These are phyloP conservation scores for Ursus arctos DNA, from an alignment of 2,113 vertebrate species.

Conservation along the genomic window DNA sequence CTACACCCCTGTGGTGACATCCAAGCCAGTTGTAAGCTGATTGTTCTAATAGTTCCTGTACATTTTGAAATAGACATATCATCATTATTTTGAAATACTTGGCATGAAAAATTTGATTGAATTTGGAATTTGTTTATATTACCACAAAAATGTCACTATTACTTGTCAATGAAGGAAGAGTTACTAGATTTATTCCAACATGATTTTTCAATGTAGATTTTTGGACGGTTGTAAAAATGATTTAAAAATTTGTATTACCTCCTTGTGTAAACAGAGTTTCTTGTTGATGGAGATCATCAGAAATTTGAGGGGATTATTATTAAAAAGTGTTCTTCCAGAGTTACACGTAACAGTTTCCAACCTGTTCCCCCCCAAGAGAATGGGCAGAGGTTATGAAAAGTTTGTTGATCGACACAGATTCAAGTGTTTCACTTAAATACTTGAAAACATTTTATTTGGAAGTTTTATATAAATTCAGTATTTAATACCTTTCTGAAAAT, in stretches of 20 bases:
- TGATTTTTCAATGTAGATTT: conserved; percentile 44
- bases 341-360: neutral
- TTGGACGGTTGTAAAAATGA: neutral
- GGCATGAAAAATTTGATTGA: conserved; percentile 32
- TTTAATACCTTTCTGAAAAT: conserved; percentile 25
- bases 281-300: neutral
- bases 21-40: neutral
- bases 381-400: neutral
- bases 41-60: neutral
- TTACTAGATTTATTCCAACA: conserved; percentile 15
- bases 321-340: neutral
- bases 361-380: neutral
- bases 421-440: conserved; percentile 22
- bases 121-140: conserved; percentile 56
- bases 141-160: conserved; percentile 35
- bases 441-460: conserved; percentile 49
- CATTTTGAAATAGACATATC: neutral
- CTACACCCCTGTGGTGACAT: neutral
- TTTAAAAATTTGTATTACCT: conserved; percentile 31
- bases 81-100: conserved; percentile 48
- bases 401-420: neutral
- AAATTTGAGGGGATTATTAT: neutral
- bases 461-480: conserved; percentile 40
- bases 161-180: neutral
- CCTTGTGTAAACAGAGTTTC: neutral